Evolutionary conservation across 2,888 invertebrate species (phyloP).

Genomic region (Parnassius smintheus): DNA sequence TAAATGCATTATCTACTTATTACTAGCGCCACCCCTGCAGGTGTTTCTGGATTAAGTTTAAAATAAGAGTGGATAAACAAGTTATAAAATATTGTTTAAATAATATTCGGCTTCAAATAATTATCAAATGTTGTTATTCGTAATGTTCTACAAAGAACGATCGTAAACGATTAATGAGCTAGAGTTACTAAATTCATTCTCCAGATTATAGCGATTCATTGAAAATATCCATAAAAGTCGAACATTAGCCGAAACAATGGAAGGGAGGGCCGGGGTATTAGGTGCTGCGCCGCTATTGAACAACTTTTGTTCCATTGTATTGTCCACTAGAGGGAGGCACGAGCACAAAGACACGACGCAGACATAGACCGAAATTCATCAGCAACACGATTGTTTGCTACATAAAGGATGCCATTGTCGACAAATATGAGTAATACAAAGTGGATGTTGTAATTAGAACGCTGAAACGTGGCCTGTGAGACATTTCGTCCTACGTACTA

Average conservation of each 20-base stretch:
- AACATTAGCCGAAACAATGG: constrained; percentile 80
- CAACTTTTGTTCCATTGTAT: constrained; percentile 80
- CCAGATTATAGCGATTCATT: constrained; percentile 78
- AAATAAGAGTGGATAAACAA: no score
- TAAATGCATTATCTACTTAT: no score
- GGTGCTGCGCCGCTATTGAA: constrained; percentile 78
- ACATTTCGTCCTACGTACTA: constrained; percentile 16
- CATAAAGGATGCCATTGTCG: constrained; percentile 79
- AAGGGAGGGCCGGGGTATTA: constrained; percentile 76
- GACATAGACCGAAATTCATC: constrained; percentile 81
- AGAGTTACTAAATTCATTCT: constrained; percentile 71
- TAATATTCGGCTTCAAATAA: not conserved
- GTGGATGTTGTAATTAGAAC: constrained; percentile 75
- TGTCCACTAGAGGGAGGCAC: constrained; percentile 75
- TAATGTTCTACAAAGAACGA: constrained; percentile 21
- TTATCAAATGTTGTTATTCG: not conserved
- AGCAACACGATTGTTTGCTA: constrained; percentile 80
- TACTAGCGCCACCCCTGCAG: no score
- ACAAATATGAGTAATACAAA: constrained; percentile 79
- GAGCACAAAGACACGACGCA: constrained; percentile 74
- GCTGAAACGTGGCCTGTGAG: constrained; percentile 48
- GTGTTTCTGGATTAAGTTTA: no score
- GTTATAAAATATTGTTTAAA: no score
- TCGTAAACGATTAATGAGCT: constrained; percentile 46
- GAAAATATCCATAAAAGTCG: constrained; percentile 82